Evolutionary conservation across 2,888 invertebrate species (phyloP), one percentile per base, ranked within the genome.

Genomic region (Heliconius sara): DNA sequence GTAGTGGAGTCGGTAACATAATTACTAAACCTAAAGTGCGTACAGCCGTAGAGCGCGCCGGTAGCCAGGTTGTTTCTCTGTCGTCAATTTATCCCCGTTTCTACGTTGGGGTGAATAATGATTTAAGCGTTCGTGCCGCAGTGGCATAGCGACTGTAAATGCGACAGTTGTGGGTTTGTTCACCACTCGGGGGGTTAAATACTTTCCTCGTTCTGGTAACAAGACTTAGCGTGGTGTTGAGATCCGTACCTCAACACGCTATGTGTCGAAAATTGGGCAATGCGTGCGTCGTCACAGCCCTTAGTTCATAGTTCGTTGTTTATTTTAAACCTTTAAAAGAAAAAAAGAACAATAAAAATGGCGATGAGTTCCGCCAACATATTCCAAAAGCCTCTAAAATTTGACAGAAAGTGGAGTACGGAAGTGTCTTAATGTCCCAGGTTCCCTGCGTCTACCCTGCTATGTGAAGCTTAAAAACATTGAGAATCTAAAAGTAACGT

Each of bases 11-110:
- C 12, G 12, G 25, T 68, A 68, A 43, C 13, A 68, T 68, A 68
- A 68, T 68, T 22, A 39, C 68, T 39, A 13, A 67, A 39, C 39
- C n/a, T 68, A 43, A n/a, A 67, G n/a, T n/a, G 68, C 16, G 39
- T 68, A n/a, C 27, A 27, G 65, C 25, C 68, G 6, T 12, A n/a
- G 9, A 63, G 60, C 63, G 63, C 25, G 63, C 12, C 25, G n/a
- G 67, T 25, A 16, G 68, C n/a, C 39, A 70, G 68, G 68, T 43
- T 70, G 39, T 70, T 13, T 68, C n/a, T n/a, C 68, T 43, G 68
- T 68, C 16, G 39, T n/a, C 39, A 43, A 68, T 68, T 68, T 43
- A 68, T 13, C 43, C 68, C 25, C 43, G 13, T n/a, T 13, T 43
- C 25, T 43, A 25, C 10, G 43, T 47, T 9, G 25, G 70, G 43